These are phyloP conservation scores for Leptopterna dolabrata DNA, from an alignment of 2,888 invertebrate genomes.

Conservation along the genomic window DNA sequence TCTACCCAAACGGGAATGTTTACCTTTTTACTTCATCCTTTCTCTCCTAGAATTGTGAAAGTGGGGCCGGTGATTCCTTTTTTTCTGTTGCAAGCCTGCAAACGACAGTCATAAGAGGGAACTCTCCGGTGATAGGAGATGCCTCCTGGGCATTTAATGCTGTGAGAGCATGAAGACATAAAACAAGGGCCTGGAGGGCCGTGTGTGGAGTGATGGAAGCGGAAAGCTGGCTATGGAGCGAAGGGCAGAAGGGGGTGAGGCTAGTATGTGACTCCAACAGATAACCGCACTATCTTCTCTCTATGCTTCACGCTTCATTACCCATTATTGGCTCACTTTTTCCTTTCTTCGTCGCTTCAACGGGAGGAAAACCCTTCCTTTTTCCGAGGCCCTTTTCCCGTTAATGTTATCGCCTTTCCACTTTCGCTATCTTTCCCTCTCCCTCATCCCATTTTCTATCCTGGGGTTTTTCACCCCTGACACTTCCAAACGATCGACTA, in stretches of 20 bases:
- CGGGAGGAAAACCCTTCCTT: not conserved
- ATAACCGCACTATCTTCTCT: constrained; percentile 49
- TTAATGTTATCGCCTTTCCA: constrained; percentile 53
- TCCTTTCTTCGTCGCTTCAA: not conserved
- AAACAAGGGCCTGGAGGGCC: constrained; percentile 27
- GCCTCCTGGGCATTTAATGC: constrained; percentile 2
- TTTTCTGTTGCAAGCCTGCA: not conserved
- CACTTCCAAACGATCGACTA: not conserved
- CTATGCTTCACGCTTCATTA: constrained; percentile 53
- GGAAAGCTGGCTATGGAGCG: not conserved
- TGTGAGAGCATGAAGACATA: constrained; percentile 15
- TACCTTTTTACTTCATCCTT: not conserved
- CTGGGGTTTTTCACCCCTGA: not conserved
- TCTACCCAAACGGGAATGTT: not conserved
- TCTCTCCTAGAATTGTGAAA: not conserved
- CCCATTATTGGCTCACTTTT: constrained; percentile 50
- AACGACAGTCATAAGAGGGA: constrained; percentile 31
- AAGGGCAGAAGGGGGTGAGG: not conserved
- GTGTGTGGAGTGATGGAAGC: constrained; percentile 18
- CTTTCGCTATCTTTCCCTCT: constrained; percentile 45
- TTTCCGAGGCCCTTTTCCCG: constrained; percentile 23
- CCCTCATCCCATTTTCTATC: not conserved
- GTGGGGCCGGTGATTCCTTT: not conserved
- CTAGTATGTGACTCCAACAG: constrained; percentile 40
- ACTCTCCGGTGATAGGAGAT: not conserved